Base-by-base conservation (phyloP, 2,888 invertebrate genomes). In the Aproaerema taeniolella region DNA sequence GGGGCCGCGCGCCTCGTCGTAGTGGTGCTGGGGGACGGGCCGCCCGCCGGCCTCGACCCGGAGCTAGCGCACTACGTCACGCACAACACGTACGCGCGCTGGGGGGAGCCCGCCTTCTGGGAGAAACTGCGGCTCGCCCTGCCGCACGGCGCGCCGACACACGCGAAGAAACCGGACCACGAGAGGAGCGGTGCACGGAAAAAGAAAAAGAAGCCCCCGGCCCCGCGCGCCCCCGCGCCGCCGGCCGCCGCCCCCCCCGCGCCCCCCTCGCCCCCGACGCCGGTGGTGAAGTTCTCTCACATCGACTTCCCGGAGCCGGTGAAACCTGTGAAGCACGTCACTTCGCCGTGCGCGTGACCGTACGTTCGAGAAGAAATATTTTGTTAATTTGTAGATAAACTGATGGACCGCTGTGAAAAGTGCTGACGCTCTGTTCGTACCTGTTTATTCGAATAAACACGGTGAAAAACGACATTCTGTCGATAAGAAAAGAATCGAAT, bases 31-130 rank as follows among this genome's bases (percentile, higher is more conserved):
- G 92, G 93, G 26, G 64, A 61, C 12, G 85, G 89, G 0, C 67
- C 86, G 14, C 69, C 92, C 12, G 91, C 50, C 0, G 77, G 47
- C 1, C 32, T 55, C 0, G 54, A 61, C 0, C 47, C 49, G 0
- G 61, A 95, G 13, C 88, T 91, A 48, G 87, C 89, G 0, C 50
- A 57, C 0, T 94, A 94, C 60, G 75, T 95, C 6, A 88, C 89
- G 31, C 91, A 90, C 66, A 94, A 94, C 57, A 95, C 95, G 0
- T 95, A 94, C 52, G 85, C 95, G 1, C 90, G 92, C 50, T 94
- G 93, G 92, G 92, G 91, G 0, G 94, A 95, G 55, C 90, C 91
- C 0, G 91, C 91, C 89, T 95, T 95, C 65, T 94, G 93, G 92
- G 88, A 93, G 30, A 92, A 92, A 55, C 67, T 95, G 15, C 82